Evolutionary conservation across 2,113 vertebrate species (phyloP).

Genomic region (Elaphurus davidianus): DNA sequence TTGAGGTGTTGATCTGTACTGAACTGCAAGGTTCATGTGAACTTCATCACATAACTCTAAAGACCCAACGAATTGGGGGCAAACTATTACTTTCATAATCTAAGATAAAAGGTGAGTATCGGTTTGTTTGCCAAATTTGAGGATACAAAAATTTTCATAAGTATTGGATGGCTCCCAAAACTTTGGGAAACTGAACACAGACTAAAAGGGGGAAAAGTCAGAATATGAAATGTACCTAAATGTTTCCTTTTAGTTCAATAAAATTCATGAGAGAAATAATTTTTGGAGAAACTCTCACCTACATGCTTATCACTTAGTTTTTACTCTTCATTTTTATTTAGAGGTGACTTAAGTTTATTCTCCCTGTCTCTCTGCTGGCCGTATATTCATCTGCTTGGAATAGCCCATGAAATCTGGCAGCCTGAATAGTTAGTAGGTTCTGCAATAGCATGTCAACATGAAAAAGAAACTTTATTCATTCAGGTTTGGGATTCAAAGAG

Average conservation of each 20-base stretch:
- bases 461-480: not conserved
- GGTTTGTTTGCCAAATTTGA: not conserved
- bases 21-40: accelerated
- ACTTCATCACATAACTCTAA: not conserved
- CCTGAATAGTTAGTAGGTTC: not conserved
- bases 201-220: not conserved
- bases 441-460: accelerated
- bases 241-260: not conserved
- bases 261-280: not conserved
- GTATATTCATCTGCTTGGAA: accelerated
- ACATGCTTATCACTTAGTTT: not conserved
- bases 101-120: not conserved
- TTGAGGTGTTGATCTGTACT: accelerated
- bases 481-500: not conserved
- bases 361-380: not conserved
- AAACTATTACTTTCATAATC: not conserved
- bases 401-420: not conserved
- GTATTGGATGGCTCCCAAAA: no score
- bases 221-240: not conserved
- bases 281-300: not conserved
- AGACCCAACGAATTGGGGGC: not conserved
- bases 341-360: no score
- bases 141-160: not conserved
- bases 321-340: not conserved
- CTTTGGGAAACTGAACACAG: not conserved